Percentiles rank a stretch among this genome's conserved stretches.
phyloP scores from a whole-genome alignment of 2,113 vertebrate species.

The Odontophorus gujanensis region DNA sequence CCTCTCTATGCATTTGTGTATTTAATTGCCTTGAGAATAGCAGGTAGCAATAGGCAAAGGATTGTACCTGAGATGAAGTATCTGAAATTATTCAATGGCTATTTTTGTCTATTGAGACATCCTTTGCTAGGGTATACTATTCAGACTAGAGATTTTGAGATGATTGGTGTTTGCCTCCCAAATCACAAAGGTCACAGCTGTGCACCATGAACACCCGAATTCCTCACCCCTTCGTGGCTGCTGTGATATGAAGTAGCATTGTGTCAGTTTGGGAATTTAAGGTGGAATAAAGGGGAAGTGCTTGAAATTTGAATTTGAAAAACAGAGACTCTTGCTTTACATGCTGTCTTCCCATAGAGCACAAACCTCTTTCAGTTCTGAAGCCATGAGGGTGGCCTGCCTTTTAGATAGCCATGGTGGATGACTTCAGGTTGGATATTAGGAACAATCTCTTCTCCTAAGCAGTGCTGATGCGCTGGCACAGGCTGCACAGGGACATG shows the following conservation, averaged over 20 bases:
- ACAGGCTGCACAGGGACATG: too few relatives aligned
- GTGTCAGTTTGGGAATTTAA: neutral
- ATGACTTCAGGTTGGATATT: too few relatives aligned
- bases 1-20: neutral
- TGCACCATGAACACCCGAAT: neutral
- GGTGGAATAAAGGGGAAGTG: neutral
- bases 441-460: too few relatives aligned
- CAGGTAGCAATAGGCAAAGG: neutral
- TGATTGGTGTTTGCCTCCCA: neutral
- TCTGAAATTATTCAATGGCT: neutral
- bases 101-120: neutral
- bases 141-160: neutral
- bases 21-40: neutral
- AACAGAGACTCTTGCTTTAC: rapidly evolving
- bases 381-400: neutral
- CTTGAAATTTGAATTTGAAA: neutral
- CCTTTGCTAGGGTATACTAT: neutral
- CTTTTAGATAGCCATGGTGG: neutral
- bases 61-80: neutral
- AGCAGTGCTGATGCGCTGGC: too few relatives aligned
- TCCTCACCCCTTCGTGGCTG: neutral
- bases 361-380: neutral
- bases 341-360: neutral
- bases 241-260: neutral
- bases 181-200: neutral